Evolutionary conservation across 2,113 vertebrate species (phyloP).

Genomic region (Isichthys henryi): DNA sequence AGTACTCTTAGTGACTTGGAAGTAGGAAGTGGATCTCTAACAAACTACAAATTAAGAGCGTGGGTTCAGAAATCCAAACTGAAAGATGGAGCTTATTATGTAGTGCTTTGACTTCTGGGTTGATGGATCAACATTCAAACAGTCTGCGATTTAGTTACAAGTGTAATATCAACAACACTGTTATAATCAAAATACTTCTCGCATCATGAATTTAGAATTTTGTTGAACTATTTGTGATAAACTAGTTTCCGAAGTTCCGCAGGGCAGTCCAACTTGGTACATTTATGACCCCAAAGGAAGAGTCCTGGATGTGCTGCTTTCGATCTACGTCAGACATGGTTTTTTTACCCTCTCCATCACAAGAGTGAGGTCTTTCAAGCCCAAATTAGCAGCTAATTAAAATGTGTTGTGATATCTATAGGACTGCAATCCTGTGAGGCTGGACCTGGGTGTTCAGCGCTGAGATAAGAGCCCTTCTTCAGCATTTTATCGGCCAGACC

Average conservation of each 20-base stretch:
- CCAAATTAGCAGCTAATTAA: conserved; percentile 1
- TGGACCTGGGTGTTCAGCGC: background rate
- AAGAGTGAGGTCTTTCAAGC: background rate
- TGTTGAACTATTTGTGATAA: background rate
- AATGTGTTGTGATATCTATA: background rate
- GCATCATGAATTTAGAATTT: background rate
- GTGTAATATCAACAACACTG: background rate
- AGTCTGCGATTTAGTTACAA: background rate
- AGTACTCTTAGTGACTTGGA: background rate
- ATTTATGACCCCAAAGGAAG: background rate
- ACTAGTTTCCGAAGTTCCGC: background rate
- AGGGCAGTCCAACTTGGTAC: background rate
- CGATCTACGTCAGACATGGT: background rate
- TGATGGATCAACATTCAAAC: background rate
- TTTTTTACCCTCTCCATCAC: background rate
- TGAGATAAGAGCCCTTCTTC: background rate
- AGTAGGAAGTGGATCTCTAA: background rate
- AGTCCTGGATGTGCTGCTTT: background rate
- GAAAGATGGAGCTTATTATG: background rate
- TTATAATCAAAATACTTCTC: background rate
- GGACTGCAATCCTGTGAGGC: background rate
- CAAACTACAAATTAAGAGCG: background rate
- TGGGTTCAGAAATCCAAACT: background rate
- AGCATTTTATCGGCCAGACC: background rate
- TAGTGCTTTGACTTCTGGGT: background rate